A percentile compares a stretch with the other conserved stretches of the same genome.
These are phyloP conservation scores for Percina caprodes DNA, from an alignment of 2,113 vertebrate species.

Conservation along the genomic window DNA sequence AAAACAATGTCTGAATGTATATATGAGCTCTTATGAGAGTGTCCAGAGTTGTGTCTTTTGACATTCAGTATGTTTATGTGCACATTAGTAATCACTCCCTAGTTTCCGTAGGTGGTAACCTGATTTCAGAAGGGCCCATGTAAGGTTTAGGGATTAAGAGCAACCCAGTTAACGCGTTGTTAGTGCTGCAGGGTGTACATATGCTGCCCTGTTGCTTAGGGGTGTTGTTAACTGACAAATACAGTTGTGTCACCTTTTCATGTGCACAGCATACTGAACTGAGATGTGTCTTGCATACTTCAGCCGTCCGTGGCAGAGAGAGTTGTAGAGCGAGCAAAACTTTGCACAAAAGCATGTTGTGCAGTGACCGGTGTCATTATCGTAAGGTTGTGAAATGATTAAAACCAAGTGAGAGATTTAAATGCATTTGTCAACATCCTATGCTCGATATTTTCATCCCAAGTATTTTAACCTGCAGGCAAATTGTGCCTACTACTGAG, in stretches of 20 bases:
- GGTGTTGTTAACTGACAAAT: slow-evolving; percentile 55
- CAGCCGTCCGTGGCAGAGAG: slow-evolving; percentile 9
- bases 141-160: slow-evolving; percentile 54
- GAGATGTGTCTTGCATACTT: slow-evolving; percentile 49
- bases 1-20: background rate
- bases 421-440: slow-evolving; percentile 29
- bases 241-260: slow-evolving; percentile 47
- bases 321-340: slow-evolving; percentile 29
- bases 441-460: slow-evolving; percentile 18
- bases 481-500: slow-evolving; percentile 8
- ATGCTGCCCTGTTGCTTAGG: slow-evolving; percentile 30
- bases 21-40: background rate
- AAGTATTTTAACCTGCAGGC: slow-evolving; percentile 45
- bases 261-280: slow-evolving; percentile 33
- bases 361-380: slow-evolving; percentile 35
- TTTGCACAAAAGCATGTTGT: slow-evolving; percentile 35
- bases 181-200: slow-evolving; percentile 54
- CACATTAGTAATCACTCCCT: slow-evolving; percentile 47
- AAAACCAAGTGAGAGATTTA: slow-evolving; percentile 39
- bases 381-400: slow-evolving; percentile 36
- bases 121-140: slow-evolving; percentile 45
- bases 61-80: slow-evolving; percentile 16
- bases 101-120: slow-evolving; percentile 21
- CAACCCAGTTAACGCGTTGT: slow-evolving; percentile 51
- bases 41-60: background rate